A percentile compares a stretch with the other conserved stretches of the same genome.
Conservation (phyloP, 1,140 invertebrate genomes). For the Orussus abietinus region DNA sequence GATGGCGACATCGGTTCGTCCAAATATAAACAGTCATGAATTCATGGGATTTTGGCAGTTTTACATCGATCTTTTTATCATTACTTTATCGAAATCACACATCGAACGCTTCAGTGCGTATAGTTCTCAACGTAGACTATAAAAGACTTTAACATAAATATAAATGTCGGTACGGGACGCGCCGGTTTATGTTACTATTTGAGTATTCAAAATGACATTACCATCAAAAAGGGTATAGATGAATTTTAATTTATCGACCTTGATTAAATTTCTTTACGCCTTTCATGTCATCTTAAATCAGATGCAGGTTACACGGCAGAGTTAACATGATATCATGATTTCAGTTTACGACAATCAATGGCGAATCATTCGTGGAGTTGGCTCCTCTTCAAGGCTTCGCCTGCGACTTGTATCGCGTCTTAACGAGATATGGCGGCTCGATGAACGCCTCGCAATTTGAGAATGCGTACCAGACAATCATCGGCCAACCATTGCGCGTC, state of each 20-base stretch:
- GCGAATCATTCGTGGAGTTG: conserved; percentile 52
- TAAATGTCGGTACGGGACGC: too few species aligned
- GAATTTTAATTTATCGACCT: conserved; percentile 5
- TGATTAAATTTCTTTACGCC: conserved; percentile 19
- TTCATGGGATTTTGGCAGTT: too few species aligned
- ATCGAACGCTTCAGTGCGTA: too few species aligned
- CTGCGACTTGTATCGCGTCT: conserved; percentile 56
- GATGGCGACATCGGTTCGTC: too few species aligned
- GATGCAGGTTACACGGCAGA: too few species aligned
- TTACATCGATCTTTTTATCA: too few species aligned
- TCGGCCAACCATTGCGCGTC: conserved; percentile 55
- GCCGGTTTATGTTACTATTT: too few species aligned
- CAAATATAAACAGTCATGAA: too few species aligned
- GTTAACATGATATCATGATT: conserved; percentile 21
- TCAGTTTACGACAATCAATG: conserved; percentile 36
- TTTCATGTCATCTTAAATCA: too few species aligned
- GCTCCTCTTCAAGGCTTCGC: conserved; percentile 58
- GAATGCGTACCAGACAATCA: conserved; percentile 54
- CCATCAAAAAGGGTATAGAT: conserved; percentile 5
- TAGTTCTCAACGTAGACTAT: too few species aligned
- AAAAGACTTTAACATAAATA: too few species aligned
- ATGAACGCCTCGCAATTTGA: conserved; percentile 58
- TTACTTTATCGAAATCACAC: too few species aligned
- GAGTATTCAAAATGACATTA: conserved; percentile 1
- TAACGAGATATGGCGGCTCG: conserved; percentile 54